Conservation (phyloP, 1,140 invertebrate species). For the Leptinotarsa undecemlineata region DNA sequence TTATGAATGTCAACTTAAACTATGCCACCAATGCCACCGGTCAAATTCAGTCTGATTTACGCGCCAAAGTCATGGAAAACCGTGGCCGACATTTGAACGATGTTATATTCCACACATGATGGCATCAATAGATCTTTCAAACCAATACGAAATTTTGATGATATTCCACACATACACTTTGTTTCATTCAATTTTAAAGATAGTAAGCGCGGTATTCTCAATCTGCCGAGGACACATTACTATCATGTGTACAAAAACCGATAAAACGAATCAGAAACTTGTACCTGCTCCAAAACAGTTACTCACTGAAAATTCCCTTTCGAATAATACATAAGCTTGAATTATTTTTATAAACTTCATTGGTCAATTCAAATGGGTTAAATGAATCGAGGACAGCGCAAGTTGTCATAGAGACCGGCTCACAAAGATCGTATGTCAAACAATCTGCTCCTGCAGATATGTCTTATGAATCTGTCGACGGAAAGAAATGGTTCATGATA, state of each 20-base stretch:
- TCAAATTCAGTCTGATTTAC: not conserved
- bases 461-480: no score
- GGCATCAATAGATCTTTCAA: not conserved
- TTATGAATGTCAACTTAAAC: no score
- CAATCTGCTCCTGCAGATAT: no score
- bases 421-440: no score
- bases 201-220: not conserved
- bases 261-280: no score
- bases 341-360: not conserved
- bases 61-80: not conserved
- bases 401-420: not conserved
- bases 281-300: not conserved
- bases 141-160: not conserved
- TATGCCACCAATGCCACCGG: no score
- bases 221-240: not conserved
- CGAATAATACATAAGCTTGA: not conserved
- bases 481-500: no score
- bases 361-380: not conserved
- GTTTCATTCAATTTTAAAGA: not conserved
- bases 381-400: not conserved
- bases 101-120: no score
- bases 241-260: no score
- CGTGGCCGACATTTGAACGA: no score
- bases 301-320: not conserved
- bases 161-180: not conserved